A percentile compares a stretch with the other conserved stretches of the same genome.
phyloP scores from a whole-genome alignment of 2,888 invertebrate genomes.

The Cancer borealis region DNA sequence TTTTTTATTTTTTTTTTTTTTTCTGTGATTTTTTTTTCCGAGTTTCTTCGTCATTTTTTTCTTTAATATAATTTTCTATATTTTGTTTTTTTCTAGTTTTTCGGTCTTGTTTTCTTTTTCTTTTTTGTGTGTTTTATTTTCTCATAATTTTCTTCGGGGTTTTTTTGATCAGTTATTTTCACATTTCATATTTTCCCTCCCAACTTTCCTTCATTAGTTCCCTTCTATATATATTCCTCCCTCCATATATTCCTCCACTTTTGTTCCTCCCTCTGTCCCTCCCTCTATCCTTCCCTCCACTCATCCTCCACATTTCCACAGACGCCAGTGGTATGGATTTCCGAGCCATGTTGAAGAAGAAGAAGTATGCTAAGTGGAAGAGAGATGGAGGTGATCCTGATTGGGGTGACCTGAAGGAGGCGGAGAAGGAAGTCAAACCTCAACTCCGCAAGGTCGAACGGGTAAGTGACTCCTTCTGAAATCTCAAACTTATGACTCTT shows the following conservation, averaged over 20 bases:
- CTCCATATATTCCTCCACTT: not conserved
- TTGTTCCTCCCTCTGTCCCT: too few relatives aligned
- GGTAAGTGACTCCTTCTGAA: slow-evolving; percentile 82
- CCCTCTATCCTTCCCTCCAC: not conserved
- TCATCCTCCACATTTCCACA: slow-evolving; percentile 79
- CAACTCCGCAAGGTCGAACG: slow-evolving; percentile 93
- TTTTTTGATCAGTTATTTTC: too few relatives aligned
- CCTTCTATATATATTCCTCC: too few relatives aligned
- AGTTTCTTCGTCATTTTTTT: not conserved
- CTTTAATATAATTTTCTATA: not conserved
- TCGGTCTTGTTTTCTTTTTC: not conserved
- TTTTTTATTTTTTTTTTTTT: not conserved
- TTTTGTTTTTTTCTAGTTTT: not conserved
- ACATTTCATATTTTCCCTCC: not conserved
- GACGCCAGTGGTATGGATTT: slow-evolving; percentile 99
- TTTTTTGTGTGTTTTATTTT: too few relatives aligned
- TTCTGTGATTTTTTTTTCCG: not conserved
- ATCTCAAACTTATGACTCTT: not conserved
- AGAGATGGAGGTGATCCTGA: slow-evolving; percentile 94
- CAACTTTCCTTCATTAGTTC: too few relatives aligned
- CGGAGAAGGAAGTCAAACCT: slow-evolving; percentile 91
- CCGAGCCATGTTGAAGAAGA: slow-evolving; percentile 97
- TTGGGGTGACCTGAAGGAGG: slow-evolving; percentile 95
- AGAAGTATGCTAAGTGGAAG: slow-evolving; percentile 90
- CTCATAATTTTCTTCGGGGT: too few relatives aligned